Evolutionary conservation across 2,797 vertebrate genomes (phyloP), one percentile per base, ranked within the genome.

Genomic region (Sarcoramphus papa): DNA sequence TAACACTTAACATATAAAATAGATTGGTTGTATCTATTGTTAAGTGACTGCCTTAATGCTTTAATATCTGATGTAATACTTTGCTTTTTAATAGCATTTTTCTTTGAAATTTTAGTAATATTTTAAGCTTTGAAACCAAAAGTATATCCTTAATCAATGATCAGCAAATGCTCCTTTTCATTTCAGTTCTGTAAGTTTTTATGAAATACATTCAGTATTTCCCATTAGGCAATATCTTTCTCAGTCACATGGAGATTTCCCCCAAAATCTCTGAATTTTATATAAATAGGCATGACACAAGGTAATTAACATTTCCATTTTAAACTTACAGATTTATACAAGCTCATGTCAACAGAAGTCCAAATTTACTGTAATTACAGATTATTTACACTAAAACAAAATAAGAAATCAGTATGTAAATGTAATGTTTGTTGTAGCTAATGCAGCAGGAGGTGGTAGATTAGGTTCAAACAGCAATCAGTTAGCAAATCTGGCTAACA

Each of bases 381-480:
- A 99, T 99, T 99, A 99, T 99, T 99, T 99, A 99, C 99, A 99
- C 99, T 99, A 99, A 99, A 99, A 99, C 99, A 99, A 99, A 99
- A 99, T 99, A 99, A 98, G 99, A 99, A 99, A 99, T 99, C 99
- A 99, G 99, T 99, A 99, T 99, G 99, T 99, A 99, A 99, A 99
- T 99, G 99, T 99, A 99, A 99, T 99, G 99, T 99, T 99, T 99
- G 99, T 99, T 99, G 99, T 99, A 99, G 99, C 99, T 99, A 99
- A 99, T 98, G 98, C 98, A 98, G 98, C 98, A 99, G 98, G 99
- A 97, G 97, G 98, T 98, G 97, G 98, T 97, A 98, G 98, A 98
- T 98, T 98, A 98, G 98, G 97, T 98, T 98, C 98, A 98, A 98
- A 98, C 93, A 98, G 98, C 98, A 98, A 98, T 98, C 98, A 98